Evolutionary conservation across 2,888 invertebrate genomes (phyloP).

Genomic region (Aplocera efformata): DNA sequence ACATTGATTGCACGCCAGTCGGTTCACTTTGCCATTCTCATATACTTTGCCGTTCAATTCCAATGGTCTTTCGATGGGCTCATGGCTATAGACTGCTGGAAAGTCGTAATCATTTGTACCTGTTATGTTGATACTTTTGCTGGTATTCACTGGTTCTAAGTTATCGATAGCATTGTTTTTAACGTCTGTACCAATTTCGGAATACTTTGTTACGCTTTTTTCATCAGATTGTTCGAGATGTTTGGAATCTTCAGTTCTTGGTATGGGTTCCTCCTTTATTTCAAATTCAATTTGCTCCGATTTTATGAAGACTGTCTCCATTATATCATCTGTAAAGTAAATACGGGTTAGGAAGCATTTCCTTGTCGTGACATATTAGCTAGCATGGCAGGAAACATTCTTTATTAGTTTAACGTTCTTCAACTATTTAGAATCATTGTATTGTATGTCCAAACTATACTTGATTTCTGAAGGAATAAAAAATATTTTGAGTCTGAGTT

Average conservation of each 20-base stretch:
- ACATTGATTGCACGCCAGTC: slow-evolving; percentile 33
- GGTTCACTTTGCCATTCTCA: slow-evolving; percentile 37
- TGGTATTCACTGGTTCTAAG: too few relatives aligned
- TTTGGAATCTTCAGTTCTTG: neutral
- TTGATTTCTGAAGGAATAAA: too few relatives aligned
- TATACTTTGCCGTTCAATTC: slow-evolving; percentile 35
- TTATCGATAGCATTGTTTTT: too few relatives aligned
- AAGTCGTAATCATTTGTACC: neutral
- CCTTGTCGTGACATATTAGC: too few relatives aligned
- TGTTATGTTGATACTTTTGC: too few relatives aligned
- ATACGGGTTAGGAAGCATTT: neutral
- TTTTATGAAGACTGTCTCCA: slow-evolving; percentile 20
- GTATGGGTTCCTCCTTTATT: slow-evolving; percentile 1
- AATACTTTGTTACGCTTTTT: neutral
- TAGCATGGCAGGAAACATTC: too few relatives aligned
- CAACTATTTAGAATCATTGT: too few relatives aligned
- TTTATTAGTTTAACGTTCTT: too few relatives aligned
- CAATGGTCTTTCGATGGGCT: slow-evolving; percentile 2
- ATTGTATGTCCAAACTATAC: too few relatives aligned
- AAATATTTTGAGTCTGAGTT: too few relatives aligned
- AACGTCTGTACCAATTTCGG: too few relatives aligned
- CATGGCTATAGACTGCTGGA: neutral
- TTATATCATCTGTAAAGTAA: neutral
- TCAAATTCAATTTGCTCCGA: slow-evolving; percentile 11
- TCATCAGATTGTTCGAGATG: neutral